Conservation (phyloP, 2,888 invertebrate genomes). For the Diarsia mendica region DNA sequence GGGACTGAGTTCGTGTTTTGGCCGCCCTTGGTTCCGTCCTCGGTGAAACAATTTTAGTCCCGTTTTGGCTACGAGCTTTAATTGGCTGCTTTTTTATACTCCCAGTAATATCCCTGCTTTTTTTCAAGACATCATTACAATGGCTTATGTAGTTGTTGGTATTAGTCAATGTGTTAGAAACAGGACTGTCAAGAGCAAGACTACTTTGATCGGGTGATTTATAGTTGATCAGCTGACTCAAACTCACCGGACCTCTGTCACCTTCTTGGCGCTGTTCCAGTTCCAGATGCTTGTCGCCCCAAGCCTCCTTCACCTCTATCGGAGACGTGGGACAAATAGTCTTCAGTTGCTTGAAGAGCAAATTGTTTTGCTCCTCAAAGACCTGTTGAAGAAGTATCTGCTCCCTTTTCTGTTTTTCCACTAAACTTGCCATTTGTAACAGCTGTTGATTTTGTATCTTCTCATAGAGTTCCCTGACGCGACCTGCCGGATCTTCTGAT, state of each 20-base stretch:
- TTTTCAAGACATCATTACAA: slow-evolving; percentile 81
- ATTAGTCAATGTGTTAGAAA: slow-evolving; percentile 78
- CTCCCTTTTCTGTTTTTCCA: slow-evolving; percentile 92
- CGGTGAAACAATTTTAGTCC: slow-evolving; percentile 62
- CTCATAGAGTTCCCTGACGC: slow-evolving; percentile 85
- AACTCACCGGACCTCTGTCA: slow-evolving; percentile 83
- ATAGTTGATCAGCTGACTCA: slow-evolving; percentile 84
- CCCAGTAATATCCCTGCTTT: slow-evolving; percentile 81
- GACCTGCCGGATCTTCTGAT: slow-evolving; percentile 80
- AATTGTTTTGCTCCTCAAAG: slow-evolving; percentile 92
- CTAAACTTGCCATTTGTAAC: slow-evolving; percentile 90
- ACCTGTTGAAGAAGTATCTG: slow-evolving; percentile 91
- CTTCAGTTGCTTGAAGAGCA: slow-evolving; percentile 88
- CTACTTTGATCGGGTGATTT: slow-evolving; percentile 71
- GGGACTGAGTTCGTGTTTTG: slow-evolving; percentile 77
- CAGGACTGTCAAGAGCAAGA: slow-evolving; percentile 68
- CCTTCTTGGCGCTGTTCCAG: slow-evolving; percentile 55
- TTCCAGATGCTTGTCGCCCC: slow-evolving; percentile 75
- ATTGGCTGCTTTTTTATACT: slow-evolving; percentile 77
- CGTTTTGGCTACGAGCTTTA: slow-evolving; percentile 60
- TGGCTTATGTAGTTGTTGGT: slow-evolving; percentile 81
- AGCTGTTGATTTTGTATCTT: slow-evolving; percentile 92
- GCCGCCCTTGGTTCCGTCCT: slow-evolving; percentile 69
- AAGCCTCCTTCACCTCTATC: slow-evolving; percentile 81
- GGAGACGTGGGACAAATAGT: slow-evolving; percentile 84